These are phyloP conservation scores for Tuta absoluta DNA, from an alignment of 2,888 invertebrate species.

Conservation along the genomic window DNA sequence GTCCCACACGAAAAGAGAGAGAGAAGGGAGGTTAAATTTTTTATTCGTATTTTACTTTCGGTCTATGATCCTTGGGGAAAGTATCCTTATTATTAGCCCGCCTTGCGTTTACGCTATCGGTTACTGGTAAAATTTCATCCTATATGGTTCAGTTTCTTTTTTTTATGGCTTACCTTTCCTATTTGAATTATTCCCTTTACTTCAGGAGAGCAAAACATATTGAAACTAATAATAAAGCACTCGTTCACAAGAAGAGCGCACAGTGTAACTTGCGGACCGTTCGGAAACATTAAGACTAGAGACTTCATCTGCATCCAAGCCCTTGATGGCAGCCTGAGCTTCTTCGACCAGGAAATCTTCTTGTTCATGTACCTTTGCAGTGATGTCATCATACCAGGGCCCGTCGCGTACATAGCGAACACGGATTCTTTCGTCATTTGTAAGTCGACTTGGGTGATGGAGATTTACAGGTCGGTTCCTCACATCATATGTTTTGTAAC, in stretches of 20 bases:
- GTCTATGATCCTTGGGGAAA: no score
- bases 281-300: constrained; percentile 90
- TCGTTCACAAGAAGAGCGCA: constrained; percentile 88
- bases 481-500: not conserved
- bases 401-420: constrained; percentile 89
- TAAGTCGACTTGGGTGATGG: constrained; percentile 90
- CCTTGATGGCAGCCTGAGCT: constrained; percentile 92
- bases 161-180: no score
- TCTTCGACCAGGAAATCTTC: constrained; percentile 96
- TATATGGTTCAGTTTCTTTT: no score
- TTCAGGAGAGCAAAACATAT: constrained; percentile 85
- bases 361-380: constrained; percentile 91
- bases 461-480: constrained; percentile 88
- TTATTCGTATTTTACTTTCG: no score
- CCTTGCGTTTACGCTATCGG: no score
- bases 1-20: no score
- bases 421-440: constrained; percentile 93
- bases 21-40: no score
- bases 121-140: no score
- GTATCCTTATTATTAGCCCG: no score
- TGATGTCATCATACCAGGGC: constrained; percentile 90
- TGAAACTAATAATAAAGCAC: constrained; percentile 90
- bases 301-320: constrained; percentile 96
- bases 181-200: constrained; percentile 31
- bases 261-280: constrained; percentile 90